Percentiles rank a stretch among this genome's conserved stretches.
Conservation (phyloP, 2,888 invertebrate species). For the Ctena decussata region DNA sequence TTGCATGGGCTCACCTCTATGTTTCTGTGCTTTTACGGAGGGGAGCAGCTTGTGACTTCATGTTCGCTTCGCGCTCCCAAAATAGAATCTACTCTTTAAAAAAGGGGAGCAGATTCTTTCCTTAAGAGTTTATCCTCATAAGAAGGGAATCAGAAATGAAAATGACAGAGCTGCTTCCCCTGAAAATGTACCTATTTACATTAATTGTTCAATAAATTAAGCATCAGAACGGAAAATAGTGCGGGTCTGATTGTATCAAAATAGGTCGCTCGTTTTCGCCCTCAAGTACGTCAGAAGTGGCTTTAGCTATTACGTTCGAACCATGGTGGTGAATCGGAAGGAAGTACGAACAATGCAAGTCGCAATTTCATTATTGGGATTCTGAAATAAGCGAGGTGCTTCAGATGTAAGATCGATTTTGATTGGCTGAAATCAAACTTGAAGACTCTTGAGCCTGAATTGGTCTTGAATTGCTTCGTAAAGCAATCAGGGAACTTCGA, state of each 20-base stretch:
- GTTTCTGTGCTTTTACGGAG: no score
- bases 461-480: constrained; percentile 52
- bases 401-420: constrained; percentile 35
- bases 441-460: constrained; percentile 59
- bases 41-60: no score
- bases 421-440: constrained; percentile 53
- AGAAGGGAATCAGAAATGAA: no score
- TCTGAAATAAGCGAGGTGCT: constrained; percentile 58
- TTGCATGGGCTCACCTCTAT: no score
- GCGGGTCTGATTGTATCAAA: neutral
- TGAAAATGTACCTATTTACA: no score
- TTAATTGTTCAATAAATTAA: constrained; percentile 7
- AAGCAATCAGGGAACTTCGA: constrained; percentile 57
- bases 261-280: constrained; percentile 16
- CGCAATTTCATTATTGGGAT: constrained; percentile 62
- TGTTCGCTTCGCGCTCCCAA: no score
- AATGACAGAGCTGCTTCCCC: no score
- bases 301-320: constrained; percentile 48
- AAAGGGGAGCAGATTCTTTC: no score
- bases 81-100: no score
- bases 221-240: neutral
- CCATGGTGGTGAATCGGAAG: constrained; percentile 49
- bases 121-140: no score
- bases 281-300: neutral
- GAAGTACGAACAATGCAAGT: constrained; percentile 64